Evolutionary conservation across 92 coral and sea anemone genomes (phyloP).

Genomic region (Micromussa lordhowensis): DNA sequence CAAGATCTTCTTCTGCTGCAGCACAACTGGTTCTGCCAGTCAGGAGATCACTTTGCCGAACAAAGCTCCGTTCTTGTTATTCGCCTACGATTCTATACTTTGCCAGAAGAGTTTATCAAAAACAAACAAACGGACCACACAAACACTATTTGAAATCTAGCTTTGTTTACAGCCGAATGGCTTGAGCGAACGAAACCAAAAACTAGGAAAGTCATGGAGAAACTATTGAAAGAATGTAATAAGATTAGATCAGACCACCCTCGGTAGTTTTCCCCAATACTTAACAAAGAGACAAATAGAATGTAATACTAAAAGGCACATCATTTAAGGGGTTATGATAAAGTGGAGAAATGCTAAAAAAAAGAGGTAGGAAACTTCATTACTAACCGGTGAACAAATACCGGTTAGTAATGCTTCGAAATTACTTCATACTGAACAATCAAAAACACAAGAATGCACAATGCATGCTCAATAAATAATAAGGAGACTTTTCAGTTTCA

Average conservation of each 20-base stretch:
- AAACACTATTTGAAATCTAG: neutral
- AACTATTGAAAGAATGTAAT: no score
- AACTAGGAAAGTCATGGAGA: neutral
- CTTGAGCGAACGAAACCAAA: neutral
- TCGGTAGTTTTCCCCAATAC: neutral
- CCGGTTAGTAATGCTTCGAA: no score
- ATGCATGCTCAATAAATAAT: no score
- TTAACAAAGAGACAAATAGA: neutral
- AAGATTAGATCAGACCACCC: neutral
- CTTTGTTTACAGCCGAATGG: neutral
- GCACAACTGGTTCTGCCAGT: constrained; percentile 84
- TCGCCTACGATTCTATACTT: constrained; percentile 75
- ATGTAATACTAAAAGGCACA: neutral
- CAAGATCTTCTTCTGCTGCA: constrained; percentile 92
- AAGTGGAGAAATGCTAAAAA: no score
- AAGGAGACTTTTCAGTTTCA: no score
- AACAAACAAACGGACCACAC: neutral
- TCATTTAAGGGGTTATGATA: neutral
- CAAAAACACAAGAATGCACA: no score
- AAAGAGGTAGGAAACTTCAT: no score
- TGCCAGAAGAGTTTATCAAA: constrained; percentile 77
- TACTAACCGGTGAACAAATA: no score
- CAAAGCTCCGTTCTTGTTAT: constrained; percentile 84
- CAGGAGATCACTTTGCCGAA: constrained; percentile 77
- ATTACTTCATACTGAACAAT: no score